Percentiles rank a stretch among this genome's conserved stretches.
Evolutionary conservation across 2,888 invertebrate species (phyloP).

Genomic region (Melieria picta): DNA sequence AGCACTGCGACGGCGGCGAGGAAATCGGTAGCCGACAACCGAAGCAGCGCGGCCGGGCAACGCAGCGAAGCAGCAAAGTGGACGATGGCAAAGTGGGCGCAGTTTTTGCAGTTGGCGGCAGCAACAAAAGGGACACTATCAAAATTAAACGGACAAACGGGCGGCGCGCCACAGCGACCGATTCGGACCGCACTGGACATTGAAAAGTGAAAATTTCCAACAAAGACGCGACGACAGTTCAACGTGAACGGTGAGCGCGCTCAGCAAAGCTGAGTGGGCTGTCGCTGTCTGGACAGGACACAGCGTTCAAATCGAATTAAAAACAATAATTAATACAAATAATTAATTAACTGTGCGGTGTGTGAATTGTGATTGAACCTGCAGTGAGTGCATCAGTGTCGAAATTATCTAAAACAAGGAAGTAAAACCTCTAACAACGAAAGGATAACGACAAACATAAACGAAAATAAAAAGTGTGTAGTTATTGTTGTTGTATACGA

Average conservation of each 20-base stretch:
- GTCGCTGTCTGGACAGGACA: too few relatives aligned
- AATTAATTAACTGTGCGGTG: too few relatives aligned
- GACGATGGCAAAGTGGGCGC: neutral
- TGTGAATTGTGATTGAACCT: too few relatives aligned
- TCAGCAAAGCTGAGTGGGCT: too few relatives aligned
- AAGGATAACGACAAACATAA: too few relatives aligned
- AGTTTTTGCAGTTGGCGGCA: slow-evolving; percentile 5
- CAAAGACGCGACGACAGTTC: neutral
- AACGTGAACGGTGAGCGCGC: neutral
- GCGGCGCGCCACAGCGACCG: slow-evolving; percentile 14
- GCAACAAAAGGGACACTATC: slow-evolving; percentile 33
- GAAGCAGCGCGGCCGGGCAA: slow-evolving; percentile 10
- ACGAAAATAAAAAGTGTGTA: too few relatives aligned
- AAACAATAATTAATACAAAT: too few relatives aligned
- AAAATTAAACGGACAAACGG: slow-evolving; percentile 27
- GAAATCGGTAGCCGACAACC: slow-evolving; percentile 2
- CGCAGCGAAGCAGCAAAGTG: neutral
- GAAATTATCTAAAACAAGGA: too few relatives aligned
- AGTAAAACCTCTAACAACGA: too few relatives aligned
- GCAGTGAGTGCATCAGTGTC: too few relatives aligned
- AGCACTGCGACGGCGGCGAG: neutral
- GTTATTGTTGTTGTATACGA: too few relatives aligned
- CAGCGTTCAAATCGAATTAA: too few relatives aligned
- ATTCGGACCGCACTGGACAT: slow-evolving; percentile 1
- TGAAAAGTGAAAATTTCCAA: slow-evolving; percentile 12